phyloP scores from a whole-genome alignment of 2,888 invertebrate species.

The Rotaria magnacalcarata region DNA sequence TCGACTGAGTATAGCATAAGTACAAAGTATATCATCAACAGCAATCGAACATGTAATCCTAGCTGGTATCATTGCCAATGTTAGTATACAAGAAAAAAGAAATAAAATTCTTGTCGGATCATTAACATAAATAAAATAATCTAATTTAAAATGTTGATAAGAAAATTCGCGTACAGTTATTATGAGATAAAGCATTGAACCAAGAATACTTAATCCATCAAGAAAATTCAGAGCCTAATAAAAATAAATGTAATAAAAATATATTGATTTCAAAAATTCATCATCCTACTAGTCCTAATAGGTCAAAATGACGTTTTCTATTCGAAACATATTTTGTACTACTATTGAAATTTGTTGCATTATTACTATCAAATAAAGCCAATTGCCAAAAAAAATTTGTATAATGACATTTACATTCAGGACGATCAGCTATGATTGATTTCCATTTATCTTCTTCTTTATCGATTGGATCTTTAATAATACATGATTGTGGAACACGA shows the following conservation, averaged over 20 bases:
- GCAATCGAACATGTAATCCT: conserved; percentile 77
- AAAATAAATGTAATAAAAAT: not conserved
- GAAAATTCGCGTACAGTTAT: conserved; percentile 80
- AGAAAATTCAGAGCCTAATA: conserved; percentile 67
- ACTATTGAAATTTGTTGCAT: not conserved
- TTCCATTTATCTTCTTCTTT: conserved; percentile 5
- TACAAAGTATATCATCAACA: conserved; percentile 82
- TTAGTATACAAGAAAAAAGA: conserved; percentile 35
- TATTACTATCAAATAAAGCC: not conserved
- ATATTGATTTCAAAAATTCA: too few species aligned
- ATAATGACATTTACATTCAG: conserved; percentile 39
- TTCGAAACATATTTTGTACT: not conserved
- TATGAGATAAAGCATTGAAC: conserved; percentile 76
- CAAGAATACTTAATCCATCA: conserved; percentile 74
- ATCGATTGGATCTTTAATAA: not conserved
- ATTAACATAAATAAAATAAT: conserved; percentile 82
- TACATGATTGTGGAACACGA: not conserved
- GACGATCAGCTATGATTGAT: not conserved
- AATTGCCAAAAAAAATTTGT: conserved; percentile 41
- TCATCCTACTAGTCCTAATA: not conserved
- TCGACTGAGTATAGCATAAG: conserved; percentile 87
- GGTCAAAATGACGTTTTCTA: not conserved
- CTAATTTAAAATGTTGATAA: conserved; percentile 86
- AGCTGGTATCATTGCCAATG: conserved; percentile 69
- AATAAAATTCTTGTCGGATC: conserved; percentile 20